Conservation (phyloP, 2,797 vertebrate genomes). For the Hephaestus fuliginosus region DNA sequence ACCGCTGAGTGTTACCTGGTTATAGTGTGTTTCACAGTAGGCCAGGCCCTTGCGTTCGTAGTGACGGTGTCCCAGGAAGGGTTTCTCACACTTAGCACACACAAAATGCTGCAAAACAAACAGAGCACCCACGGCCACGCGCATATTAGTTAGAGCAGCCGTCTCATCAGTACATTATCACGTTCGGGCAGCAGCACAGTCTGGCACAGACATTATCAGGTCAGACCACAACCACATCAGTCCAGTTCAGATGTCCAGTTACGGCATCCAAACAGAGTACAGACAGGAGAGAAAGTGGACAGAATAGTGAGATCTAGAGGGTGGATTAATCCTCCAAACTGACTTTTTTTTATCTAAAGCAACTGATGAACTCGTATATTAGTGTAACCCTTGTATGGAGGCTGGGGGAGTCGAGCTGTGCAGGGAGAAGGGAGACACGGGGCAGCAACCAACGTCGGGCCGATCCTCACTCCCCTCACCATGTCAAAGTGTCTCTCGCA, state of each 20-base stretch:
- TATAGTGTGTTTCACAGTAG: slow-evolving; percentile 99
- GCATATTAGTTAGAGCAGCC: slow-evolving; percentile 63
- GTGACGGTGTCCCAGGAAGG: slow-evolving; percentile 98
- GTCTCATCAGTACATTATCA: slow-evolving; percentile 49
- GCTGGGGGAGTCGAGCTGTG: slow-evolving; percentile 28
- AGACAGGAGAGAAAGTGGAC: background rate
- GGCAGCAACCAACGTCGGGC: slow-evolving; percentile 48
- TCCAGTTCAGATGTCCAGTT: slow-evolving; percentile 46
- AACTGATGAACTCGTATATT: slow-evolving; percentile 8
- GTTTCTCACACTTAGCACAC: slow-evolving; percentile 93
- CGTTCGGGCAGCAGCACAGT: slow-evolving; percentile 32
- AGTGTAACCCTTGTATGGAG: slow-evolving; percentile 32
- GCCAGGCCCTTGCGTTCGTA: slow-evolving; percentile 99
- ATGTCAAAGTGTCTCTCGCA: slow-evolving; percentile 86
- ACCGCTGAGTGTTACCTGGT: slow-evolving; percentile 89
- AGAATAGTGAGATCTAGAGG: slow-evolving; percentile 19
- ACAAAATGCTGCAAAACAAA: slow-evolving; percentile 88
- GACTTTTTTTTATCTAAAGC: background rate
- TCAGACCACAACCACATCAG: slow-evolving; percentile 51
- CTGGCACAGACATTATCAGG: slow-evolving; percentile 36
- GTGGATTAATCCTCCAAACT: slow-evolving; percentile 12
- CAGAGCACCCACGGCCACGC: slow-evolving; percentile 65
- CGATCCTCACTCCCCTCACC: slow-evolving; percentile 72
- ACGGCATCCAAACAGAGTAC: slow-evolving; percentile 38
- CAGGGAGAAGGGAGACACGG: slow-evolving; percentile 25